Base-by-base conservation (phyloP, 2,888 invertebrate species). In the Caenorhabditis sp. region DNA sequence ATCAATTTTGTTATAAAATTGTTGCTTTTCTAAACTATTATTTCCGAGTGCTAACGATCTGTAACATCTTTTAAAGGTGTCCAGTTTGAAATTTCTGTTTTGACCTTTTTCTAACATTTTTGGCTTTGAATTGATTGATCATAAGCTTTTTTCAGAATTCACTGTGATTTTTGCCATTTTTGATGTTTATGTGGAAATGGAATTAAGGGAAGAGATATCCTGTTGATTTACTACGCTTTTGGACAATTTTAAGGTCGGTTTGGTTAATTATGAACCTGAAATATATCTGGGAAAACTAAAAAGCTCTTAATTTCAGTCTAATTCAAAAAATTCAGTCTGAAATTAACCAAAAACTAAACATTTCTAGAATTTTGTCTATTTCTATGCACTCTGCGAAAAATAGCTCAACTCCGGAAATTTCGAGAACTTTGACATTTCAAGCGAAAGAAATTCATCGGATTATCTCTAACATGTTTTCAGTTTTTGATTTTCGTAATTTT, bases 71-170 rank as follows among this genome's bases (percentile, higher is more conserved):
- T 2, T 3, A 54, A 54, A 54, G 26, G 54, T 54, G 26, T 54
- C 54, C 54, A 54, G 27, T 58, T 58, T 36, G 25, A 5, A 58
- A 36, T 58, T 36, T 58, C 58, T 36, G 20, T 58, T 8, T n/a
- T n/a, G 17, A n/a, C 21, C 17, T 58, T 27, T 26, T 58, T 14
- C 3, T 8, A 20, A 12, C 4, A 58, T 36, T 27, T 36, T 3
- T 7, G 4, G 5, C 10, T 3, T n/a, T 3, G 23, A 7, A 4
- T 58, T 58, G 12, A 4, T 26, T 58, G 10, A 36, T 26, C 5
- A 2, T 7, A 8, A 53, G n/a, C 1, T 53, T 23, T 53, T 53
- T 53, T 1, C 53, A 53, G 25, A 53, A 21, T 31, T 31, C 4
- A 31, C 31, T 7, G 5, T 10, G 31, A 7, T 31, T 31, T 31